Percentiles rank a stretch among this genome's conserved stretches.
phyloP scores from a whole-genome alignment of 2,797 vertebrate species.

The Ceyx erithaca region DNA sequence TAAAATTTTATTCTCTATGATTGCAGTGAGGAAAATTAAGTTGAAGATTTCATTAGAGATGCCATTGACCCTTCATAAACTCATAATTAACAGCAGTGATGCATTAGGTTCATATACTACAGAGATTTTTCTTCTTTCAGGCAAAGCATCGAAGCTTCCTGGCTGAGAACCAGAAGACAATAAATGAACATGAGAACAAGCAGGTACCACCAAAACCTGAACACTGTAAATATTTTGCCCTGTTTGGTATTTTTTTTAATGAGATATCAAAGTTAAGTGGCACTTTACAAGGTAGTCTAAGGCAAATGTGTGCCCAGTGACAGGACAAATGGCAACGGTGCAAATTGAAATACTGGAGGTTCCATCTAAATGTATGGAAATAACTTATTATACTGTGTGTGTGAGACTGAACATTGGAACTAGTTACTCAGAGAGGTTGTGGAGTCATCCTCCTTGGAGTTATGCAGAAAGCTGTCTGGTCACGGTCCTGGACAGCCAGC shows the following conservation, averaged over 20 bases:
- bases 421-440: not conserved
- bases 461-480: not conserved
- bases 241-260: not conserved
- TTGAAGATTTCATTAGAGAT: not conserved
- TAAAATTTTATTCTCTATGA: not conserved
- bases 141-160: constrained; percentile 84
- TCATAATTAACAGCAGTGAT: not conserved
- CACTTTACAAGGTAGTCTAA: not conserved
- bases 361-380: not conserved
- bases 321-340: not conserved
- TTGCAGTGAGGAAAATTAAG: not conserved
- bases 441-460: not conserved
- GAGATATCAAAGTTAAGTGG: not conserved
- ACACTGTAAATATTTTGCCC: not conserved
- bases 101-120: not conserved
- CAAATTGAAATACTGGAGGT: not conserved
- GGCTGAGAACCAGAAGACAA: constrained; percentile 81
- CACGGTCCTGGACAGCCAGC: too few species aligned
- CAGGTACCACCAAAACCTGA: constrained; percentile 78
- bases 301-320: not conserved
- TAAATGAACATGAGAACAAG: constrained; percentile 85
- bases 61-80: not conserved
- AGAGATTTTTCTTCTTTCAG: constrained; percentile 74
- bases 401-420: not conserved
- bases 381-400: not conserved